These are phyloP conservation scores for Sebastes umbrosus DNA, from an alignment of 2,797 vertebrate genomes.

Conservation along the genomic window DNA sequence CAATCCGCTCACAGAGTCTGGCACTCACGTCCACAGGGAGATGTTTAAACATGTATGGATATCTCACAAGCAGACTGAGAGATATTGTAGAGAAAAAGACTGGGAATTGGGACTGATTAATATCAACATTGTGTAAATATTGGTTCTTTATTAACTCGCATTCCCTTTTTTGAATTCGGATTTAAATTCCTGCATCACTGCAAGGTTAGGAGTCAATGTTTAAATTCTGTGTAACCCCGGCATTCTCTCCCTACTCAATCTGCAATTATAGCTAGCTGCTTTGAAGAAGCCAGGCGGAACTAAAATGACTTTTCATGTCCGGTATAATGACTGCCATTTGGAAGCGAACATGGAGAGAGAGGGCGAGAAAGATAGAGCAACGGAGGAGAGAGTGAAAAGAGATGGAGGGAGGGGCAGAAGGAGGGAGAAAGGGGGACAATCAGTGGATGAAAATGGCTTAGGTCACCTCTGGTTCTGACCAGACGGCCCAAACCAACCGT, in stretches of 20 bases:
- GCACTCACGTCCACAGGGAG: conserved; percentile 5
- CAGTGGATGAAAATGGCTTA: conserved; percentile 71
- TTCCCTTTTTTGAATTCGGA: conserved; percentile 11
- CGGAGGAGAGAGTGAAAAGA: conserved; percentile 54
- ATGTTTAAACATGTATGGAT: conserved; percentile 6
- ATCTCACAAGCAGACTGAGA: neutral
- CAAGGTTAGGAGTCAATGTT: conserved; percentile 75
- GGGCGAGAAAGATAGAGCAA: conserved; percentile 38
- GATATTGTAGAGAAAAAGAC: neutral
- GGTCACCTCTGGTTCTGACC: conserved; percentile 77
- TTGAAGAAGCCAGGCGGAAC: conserved; percentile 84
- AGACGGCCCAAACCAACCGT: conserved; percentile 51
- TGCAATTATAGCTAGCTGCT: conserved; percentile 81
- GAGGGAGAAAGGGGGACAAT: conserved; percentile 57
- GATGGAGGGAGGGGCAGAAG: conserved; percentile 53
- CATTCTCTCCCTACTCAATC: conserved; percentile 72
- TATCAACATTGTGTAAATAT: conserved; percentile 21
- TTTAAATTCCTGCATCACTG: conserved; percentile 44
- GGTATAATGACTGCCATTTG: conserved; percentile 83
- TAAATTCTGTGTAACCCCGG: conserved; percentile 75
- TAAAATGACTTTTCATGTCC: conserved; percentile 85
- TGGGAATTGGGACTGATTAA: neutral
- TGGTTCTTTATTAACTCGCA: conserved; percentile 1
- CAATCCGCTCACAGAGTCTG: conserved; percentile 3
- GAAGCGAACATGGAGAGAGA: conserved; percentile 70